Conservation (phyloP, 2,113 vertebrate species). For the Festucalex cinctus region DNA sequence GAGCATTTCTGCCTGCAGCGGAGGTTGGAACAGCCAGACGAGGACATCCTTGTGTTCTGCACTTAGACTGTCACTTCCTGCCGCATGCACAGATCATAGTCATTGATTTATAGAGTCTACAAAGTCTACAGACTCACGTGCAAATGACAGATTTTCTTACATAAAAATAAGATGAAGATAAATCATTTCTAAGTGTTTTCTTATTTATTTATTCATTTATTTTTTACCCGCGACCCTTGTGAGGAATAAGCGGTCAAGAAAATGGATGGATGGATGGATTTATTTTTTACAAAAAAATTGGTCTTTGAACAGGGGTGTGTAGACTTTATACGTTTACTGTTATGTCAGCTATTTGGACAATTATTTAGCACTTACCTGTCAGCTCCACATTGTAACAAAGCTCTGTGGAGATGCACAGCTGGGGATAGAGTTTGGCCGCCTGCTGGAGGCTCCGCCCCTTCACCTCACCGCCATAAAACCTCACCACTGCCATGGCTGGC, state of each 20-base stretch:
- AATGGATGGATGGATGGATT: too few relatives aligned
- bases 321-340: not conserved
- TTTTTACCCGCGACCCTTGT: too few relatives aligned
- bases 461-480: constrained; percentile 74
- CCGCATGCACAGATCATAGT: not conserved
- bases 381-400: constrained; percentile 87
- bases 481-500: constrained; percentile 72
- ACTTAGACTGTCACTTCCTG: constrained; percentile 65
- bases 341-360: not conserved
- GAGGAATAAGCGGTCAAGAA: too few relatives aligned
- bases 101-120: not conserved
- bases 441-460: constrained; percentile 51
- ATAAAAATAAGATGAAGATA: not conserved
- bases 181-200: not conserved
- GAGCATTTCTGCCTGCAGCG: constrained; percentile 66
- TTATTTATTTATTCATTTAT: too few relatives aligned
- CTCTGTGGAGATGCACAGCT: constrained; percentile 71
- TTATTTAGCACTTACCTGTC: constrained; percentile 69
- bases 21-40: constrained; percentile 80
- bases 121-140: not conserved
- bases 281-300: too few relatives aligned
- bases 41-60: constrained; percentile 71
- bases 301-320: not conserved
- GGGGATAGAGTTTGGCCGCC: constrained; percentile 61
- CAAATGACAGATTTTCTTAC: not conserved